A percentile compares a stretch with the other conserved stretches of the same genome.
These are phyloP conservation scores for Philaethria dido DNA, from an alignment of 2,888 invertebrate species.

Conservation along the genomic window DNA sequence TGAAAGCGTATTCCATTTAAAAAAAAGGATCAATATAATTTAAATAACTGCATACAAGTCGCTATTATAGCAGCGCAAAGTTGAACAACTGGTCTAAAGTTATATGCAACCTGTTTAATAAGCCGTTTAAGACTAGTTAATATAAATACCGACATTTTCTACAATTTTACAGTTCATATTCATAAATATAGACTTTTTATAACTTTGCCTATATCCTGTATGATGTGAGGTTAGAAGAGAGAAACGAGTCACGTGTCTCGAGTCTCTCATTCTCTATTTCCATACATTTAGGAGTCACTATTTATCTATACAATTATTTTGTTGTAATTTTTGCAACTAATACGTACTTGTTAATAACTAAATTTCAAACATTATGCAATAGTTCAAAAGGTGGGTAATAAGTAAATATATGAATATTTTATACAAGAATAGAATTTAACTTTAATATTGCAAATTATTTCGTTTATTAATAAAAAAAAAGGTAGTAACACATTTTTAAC, in stretches of 20 bases:
- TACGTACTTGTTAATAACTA: background rate
- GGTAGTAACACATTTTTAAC: too few species aligned
- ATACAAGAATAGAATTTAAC: background rate
- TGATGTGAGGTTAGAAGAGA: too few species aligned
- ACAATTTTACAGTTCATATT: background rate
- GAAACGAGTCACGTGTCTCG: background rate
- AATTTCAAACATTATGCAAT: constrained; percentile 14
- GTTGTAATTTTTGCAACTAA: background rate
- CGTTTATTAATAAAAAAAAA: too few species aligned
- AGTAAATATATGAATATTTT: constrained; percentile 6
- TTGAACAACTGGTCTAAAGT: constrained; percentile 15
- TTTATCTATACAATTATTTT: too few species aligned
- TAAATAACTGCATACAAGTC: constrained; percentile 1
- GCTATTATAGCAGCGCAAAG: constrained; percentile 5
- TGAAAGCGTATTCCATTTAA: background rate
- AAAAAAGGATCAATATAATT: background rate
- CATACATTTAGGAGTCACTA: too few species aligned
- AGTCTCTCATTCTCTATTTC: background rate
- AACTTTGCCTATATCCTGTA: too few species aligned
- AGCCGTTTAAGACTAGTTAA: constrained; percentile 9
- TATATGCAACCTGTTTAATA: constrained; percentile 3
- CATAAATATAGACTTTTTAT: too few species aligned
- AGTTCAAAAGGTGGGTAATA: constrained; percentile 12
- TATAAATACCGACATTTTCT: constrained; percentile 8
- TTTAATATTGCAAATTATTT: background rate